Base-by-base conservation (phyloP, 2,113 vertebrate species). In the Crotalus viridis region DNA sequence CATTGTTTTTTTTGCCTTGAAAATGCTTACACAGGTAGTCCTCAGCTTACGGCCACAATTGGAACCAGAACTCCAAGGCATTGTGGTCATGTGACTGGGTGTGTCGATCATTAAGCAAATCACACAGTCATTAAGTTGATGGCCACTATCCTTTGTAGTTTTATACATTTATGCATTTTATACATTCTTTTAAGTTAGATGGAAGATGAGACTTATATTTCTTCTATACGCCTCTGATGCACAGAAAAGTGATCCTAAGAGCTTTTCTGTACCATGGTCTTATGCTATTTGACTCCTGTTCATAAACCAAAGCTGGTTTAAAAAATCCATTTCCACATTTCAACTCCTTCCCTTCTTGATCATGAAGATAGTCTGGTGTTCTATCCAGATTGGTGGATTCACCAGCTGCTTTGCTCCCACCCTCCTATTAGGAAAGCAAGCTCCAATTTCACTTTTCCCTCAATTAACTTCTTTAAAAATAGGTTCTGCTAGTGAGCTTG, bases 1-100 rank as follows among this genome's bases (percentile, higher is more conserved):
- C 15, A 0, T 95, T 96, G 88, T 90, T 46, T 94, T 92, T 51
- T 96, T 95, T 95, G 93, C 93, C 93, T 90, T 17, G 89, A 94
- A 95, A 92, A 93, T 94, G 93, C 91, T 93, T 69, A 69, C 4
- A 64, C 10, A n/a, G 26, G 61, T 5, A 69, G 61, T n/a, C 61
- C 61, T 69, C 61, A n/a, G n/a, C 12, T 69, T 69, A n/a, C 1
- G 61, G 5, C 28, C n/a, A 13, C 64, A 69, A 33, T 6, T 69
- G 28, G 28, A 13, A 69, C 28, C 28, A 69, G 28, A 69, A 69
- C n/a, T 69, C 28, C 28, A 69, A 69, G 64, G n/a, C 28, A 69
- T 33, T 69, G 28, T 69, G 28, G n/a, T 69, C 64, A 69, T 69
- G 61, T 12, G 26, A 64, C 26, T 4, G 3, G 10, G 26, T 64